Conservation (phyloP, 2,113 vertebrate species). For the Cervus canadensis region DNA sequence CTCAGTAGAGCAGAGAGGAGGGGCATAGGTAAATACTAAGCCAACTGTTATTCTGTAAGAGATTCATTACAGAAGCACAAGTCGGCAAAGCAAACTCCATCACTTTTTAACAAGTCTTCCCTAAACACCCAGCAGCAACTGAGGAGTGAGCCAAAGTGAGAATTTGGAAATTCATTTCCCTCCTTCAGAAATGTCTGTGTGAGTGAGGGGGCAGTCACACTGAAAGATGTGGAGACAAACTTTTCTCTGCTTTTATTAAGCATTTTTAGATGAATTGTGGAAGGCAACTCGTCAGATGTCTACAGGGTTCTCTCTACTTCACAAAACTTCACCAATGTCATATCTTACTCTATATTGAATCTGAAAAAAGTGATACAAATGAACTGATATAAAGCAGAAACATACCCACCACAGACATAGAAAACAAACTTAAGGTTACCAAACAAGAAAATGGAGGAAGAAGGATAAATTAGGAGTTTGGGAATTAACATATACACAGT, state of each 20-base stretch:
- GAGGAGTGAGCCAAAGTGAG: constrained; percentile 53
- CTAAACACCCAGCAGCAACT: constrained; percentile 59
- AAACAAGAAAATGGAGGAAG: not conserved
- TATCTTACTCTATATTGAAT: not conserved
- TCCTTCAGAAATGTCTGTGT: constrained; percentile 53
- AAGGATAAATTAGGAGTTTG: not conserved
- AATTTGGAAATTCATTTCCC: constrained; percentile 65
- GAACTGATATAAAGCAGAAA: not conserved
- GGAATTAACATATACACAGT: not conserved
- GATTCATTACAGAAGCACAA: constrained; percentile 38
- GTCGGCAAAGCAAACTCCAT: constrained; percentile 48
- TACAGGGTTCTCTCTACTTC: constrained; percentile 40
- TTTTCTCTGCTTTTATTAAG: constrained; percentile 42
- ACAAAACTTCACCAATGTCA: constrained; percentile 2
- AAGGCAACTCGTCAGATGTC: not conserved
- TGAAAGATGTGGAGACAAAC: constrained; percentile 64
- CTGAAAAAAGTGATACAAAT: not conserved
- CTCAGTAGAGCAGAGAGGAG: constrained; percentile 59
- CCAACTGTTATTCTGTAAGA: constrained; percentile 1
- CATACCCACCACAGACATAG: not conserved
- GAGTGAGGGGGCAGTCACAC: constrained; percentile 9
- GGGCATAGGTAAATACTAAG: constrained; percentile 22
- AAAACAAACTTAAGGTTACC: not conserved
- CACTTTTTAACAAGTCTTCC: constrained; percentile 59
- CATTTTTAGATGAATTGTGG: not conserved